Conservation (phyloP, 2,888 invertebrate genomes). For the Plagiodera versicolora region DNA sequence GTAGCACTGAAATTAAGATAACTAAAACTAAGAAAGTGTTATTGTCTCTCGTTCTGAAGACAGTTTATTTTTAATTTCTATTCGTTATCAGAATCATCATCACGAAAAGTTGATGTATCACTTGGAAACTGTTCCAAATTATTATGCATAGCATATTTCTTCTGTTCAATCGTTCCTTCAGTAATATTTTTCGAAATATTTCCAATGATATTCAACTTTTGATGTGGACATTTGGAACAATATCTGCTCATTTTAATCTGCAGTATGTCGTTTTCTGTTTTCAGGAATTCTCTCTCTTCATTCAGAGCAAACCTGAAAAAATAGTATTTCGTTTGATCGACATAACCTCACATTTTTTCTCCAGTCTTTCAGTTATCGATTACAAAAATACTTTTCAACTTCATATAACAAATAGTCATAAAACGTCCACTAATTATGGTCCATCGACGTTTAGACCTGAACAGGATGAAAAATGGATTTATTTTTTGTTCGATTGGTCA, state of each 20-base stretch:
- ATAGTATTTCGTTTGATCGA: not conserved
- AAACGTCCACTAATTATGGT: too few species aligned
- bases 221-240: constrained; percentile 34
- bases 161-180: constrained; percentile 29
- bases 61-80: not conserved
- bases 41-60: too few species aligned
- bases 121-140: not conserved
- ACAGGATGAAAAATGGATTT: too few species aligned
- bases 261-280: constrained; percentile 44
- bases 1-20: not conserved
- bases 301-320: constrained; percentile 34
- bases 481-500: too few species aligned
- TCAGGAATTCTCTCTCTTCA: constrained; percentile 47
- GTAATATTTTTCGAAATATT: constrained; percentile 26
- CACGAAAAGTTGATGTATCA: not conserved
- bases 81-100: constrained; percentile 4
- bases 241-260: constrained; percentile 41
- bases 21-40: too few species aligned
- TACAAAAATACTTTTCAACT: too few species aligned
- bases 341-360: too few species aligned
- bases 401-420: too few species aligned
- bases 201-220: not conserved
- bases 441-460: too few species aligned
- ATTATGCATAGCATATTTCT: constrained; percentile 31
- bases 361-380: too few species aligned